Evolutionary conservation across 1,140 invertebrate species (phyloP).

Genomic region (Hylyphantes graminicola): DNA sequence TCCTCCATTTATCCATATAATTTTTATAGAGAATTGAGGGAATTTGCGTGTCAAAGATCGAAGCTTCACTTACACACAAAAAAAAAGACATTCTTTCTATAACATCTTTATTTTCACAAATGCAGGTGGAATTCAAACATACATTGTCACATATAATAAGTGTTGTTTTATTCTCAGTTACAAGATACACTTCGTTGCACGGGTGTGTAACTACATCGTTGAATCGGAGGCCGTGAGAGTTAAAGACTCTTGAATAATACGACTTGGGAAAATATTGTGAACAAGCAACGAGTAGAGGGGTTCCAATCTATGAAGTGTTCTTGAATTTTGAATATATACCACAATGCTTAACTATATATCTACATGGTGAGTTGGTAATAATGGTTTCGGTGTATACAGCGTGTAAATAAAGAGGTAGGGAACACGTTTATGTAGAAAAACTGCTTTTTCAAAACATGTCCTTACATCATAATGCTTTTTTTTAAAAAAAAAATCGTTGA

Average conservation of each 20-base stretch:
- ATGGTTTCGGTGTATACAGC: background rate
- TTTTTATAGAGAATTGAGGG: too few species aligned
- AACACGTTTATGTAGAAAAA: too few species aligned
- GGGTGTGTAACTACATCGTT: slow-evolving; percentile 43
- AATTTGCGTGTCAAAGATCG: too few species aligned
- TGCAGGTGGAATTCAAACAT: slow-evolving; percentile 32
- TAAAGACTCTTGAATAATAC: slow-evolving; percentile 17
- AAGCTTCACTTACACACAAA: too few species aligned
- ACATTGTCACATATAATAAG: slow-evolving; percentile 23
- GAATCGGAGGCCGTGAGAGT: slow-evolving; percentile 15
- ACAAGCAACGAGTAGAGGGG: slow-evolving; percentile 14
- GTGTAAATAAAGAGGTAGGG: background rate
- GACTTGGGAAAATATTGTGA: slow-evolving; percentile 21
- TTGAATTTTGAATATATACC: background rate
- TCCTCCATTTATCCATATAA: too few species aligned
- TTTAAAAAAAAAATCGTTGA: too few species aligned
- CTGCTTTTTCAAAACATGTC: too few species aligned
- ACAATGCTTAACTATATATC: too few species aligned
- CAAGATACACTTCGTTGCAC: slow-evolving; percentile 47
- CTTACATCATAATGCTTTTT: too few species aligned
- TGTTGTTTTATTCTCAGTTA: slow-evolving; percentile 34
- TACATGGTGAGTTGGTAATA: background rate
- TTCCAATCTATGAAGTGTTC: background rate
- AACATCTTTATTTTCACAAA: slow-evolving; percentile 29
- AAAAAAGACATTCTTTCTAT: slow-evolving; percentile 6